phyloP scores from a whole-genome alignment of 2,113 vertebrate species.

The Pterocles orientalis region DNA sequence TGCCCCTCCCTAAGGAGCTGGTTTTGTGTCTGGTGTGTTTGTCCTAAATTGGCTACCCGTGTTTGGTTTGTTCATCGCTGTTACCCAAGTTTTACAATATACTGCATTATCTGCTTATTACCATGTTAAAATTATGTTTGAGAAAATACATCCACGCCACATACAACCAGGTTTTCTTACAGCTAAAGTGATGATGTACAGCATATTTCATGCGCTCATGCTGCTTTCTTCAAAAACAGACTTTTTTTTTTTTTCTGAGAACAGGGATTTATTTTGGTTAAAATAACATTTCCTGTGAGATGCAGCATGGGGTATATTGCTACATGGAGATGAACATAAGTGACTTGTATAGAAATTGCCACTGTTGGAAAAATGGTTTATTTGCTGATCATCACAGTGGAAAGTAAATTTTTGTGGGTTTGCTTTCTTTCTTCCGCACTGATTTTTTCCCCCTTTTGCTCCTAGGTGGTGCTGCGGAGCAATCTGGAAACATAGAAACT shows the following conservation, averaged over 20 bases:
- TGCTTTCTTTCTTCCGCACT: not conserved
- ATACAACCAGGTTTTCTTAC: not conserved
- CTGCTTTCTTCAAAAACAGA: not conserved
- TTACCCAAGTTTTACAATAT: not conserved
- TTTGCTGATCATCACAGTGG: not conserved
- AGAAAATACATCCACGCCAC: not conserved
- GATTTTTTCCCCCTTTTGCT: not conserved
- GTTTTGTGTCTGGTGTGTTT: not conserved
- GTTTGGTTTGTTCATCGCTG: not conserved
- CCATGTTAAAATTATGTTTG: not conserved
- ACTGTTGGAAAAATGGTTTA: not conserved
- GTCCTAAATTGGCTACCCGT: not conserved
- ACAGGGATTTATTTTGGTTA: not conserved
- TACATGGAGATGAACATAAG: not conserved
- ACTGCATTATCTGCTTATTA: not conserved
- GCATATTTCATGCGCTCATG: not conserved
- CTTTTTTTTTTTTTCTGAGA: not conserved
- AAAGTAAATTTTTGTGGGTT: not conserved
- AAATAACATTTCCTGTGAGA: not conserved
- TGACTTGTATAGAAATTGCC: not conserved
- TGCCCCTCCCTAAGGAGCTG: not conserved
- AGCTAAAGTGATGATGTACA: not conserved
- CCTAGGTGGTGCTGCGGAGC: constrained; percentile 89
- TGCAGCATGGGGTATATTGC: not conserved
- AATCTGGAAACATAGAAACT: constrained; percentile 83